Conservation (phyloP, 23 tunicate species). For the Halocynthia roretzi region DNA sequence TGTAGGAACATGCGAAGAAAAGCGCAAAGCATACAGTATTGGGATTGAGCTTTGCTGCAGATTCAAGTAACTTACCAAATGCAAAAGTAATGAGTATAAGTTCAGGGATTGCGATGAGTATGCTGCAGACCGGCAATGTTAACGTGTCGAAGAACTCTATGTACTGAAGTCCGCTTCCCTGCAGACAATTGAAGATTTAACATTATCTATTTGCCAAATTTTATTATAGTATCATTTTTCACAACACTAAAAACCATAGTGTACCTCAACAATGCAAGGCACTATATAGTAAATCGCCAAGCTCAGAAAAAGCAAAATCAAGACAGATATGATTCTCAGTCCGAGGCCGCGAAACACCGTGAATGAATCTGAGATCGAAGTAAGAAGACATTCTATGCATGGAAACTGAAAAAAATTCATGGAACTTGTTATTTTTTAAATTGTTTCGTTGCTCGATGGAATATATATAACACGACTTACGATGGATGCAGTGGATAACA, state of each 20-base stretch:
- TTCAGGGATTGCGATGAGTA: slow-evolving; percentile 43
- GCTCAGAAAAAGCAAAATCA: slow-evolving; percentile 1
- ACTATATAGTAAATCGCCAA: slow-evolving; percentile 18
- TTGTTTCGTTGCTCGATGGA: no score
- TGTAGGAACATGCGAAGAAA: neutral
- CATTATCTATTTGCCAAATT: no score
- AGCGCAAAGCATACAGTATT: no score
- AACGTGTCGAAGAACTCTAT: slow-evolving; percentile 67
- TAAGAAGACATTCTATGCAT: slow-evolving; percentile 53
- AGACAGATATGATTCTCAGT: slow-evolving; percentile 34
- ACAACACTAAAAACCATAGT: neutral
- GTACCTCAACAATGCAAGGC: slow-evolving; percentile 18
- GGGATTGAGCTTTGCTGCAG: no score
- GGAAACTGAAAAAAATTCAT: slow-evolving; percentile 55
- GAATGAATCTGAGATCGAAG: slow-evolving; percentile 63
- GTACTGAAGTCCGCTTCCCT: slow-evolving; percentile 66
- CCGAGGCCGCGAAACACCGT: slow-evolving; percentile 43
- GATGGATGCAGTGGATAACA: slow-evolving; percentile 62
- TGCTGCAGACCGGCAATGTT: slow-evolving; percentile 47
- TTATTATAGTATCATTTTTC: no score
- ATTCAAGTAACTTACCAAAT: slow-evolving; percentile 45
- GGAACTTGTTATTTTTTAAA: no score
- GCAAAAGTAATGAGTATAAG: slow-evolving; percentile 49
- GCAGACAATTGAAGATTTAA: neutral
- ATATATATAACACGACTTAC: slow-evolving; percentile 29